Evolutionary conservation across 64 coral and sea anemone genomes (phyloP), one percentile per base, ranked within the genome.

Genomic region (Actinia equina): DNA sequence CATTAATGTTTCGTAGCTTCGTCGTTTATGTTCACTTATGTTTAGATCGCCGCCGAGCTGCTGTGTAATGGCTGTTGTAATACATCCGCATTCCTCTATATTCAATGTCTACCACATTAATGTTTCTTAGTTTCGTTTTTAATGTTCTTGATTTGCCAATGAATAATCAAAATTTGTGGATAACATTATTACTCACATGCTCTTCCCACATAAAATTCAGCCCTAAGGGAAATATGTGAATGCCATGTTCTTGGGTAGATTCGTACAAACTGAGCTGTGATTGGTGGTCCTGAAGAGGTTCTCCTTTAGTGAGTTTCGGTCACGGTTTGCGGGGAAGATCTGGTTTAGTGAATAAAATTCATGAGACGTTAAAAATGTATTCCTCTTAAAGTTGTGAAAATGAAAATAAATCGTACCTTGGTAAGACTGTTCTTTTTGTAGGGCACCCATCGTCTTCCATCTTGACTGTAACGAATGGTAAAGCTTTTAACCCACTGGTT

Each of bases 401-500:
- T 49, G 7, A 49, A 49, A 2, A 49, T 49, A 49, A 49, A 49
- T 49, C 45, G 9, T 76, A 76, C 70, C 70, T 76, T 76, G 11
- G n/a, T n/a, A 2, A 12, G 12, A 43, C 90, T 86, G 64, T 92
- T 92, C 26, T 61, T 63, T 44, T 89, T 95, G 65, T 89, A 92
- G 27, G 82, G 86, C 49, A 82, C 89, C 94, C 94, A 95, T 20
- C 90, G 94, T 46, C 84, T 85, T 89, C 87, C 87, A 86, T 85
- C 60, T 44, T 63, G 62, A 77, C 94, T 95, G 90, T 92, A 95
- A 7, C 41, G 55, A 37, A 95, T 65, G 22, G 62, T 81, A 84
- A 82, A 95, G 43, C 81, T 92, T 4, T 82, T 95, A 27, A 95
- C 94, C 45, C 77, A 95, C 42, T 95, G 94, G 10, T 87, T 89